A percentile compares a stretch with the other conserved stretches of the same genome.
Evolutionary conservation across 2,888 invertebrate genomes (phyloP).

Genomic region (Beris chalybata): DNA sequence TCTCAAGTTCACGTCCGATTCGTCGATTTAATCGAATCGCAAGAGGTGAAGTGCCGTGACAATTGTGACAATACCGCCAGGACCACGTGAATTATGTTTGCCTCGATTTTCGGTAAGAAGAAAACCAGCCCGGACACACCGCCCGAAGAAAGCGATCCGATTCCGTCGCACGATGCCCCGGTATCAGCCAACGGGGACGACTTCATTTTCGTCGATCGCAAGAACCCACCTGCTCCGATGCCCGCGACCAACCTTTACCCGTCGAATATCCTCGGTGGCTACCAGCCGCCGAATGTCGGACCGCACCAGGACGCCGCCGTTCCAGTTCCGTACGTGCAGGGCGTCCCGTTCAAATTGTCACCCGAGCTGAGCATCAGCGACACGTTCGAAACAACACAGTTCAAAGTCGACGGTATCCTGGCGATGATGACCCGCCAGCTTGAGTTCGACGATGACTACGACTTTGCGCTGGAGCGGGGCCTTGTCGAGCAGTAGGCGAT

Average conservation of each 20-base stretch:
- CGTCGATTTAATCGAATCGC: too few species aligned
- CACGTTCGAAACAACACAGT: conserved; percentile 18
- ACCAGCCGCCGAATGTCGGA: neutral
- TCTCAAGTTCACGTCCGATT: neutral
- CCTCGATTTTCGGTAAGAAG: conserved; percentile 33
- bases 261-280: conserved; percentile 18
- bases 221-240: conserved; percentile 8
- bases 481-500: conserved; percentile 21
- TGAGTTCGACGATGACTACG: conserved; percentile 28
- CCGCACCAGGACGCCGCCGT: neutral
- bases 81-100: conserved; percentile 22
- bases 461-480: conserved; percentile 31
- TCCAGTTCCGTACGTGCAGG: conserved; percentile 26
- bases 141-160: conserved; percentile 30
- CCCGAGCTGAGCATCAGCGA: conserved; percentile 23
- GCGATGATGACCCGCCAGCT: conserved; percentile 31
- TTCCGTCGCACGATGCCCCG: conserved; percentile 27
- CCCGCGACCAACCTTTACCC: conserved; percentile 24
- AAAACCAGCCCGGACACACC: conserved; percentile 31
- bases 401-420: conserved; percentile 33
- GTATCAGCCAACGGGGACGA: conserved; percentile 16
- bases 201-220: conserved; percentile 34
- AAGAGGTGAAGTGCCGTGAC: too few species aligned
- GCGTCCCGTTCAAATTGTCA: conserved; percentile 34
- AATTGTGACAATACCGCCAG: too few species aligned